Percentiles rank a stretch among this genome's conserved stretches.
These are phyloP conservation scores for Zaprionus gabonicus DNA, from an alignment of 1,140 invertebrate genomes.

Conservation along the genomic window DNA sequence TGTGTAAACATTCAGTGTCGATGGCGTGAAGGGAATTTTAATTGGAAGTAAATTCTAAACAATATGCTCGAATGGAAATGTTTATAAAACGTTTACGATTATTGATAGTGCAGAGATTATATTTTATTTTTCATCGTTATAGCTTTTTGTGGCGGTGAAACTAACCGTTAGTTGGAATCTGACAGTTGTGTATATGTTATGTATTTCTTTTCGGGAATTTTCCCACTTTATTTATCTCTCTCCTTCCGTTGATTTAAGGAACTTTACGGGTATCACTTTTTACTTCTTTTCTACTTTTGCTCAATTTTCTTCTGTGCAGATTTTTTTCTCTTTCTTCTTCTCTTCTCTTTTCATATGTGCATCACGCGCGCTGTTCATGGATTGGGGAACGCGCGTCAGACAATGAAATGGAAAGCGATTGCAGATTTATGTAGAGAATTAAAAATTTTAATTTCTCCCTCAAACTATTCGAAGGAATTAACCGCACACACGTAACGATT, in stretches of 20 bases:
- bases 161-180: conserved; percentile 62
- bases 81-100: conserved; percentile 38
- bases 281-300: conserved; percentile 34
- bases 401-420: conserved; percentile 57
- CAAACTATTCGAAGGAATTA: conserved; percentile 5
- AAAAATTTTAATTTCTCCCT: conserved; percentile 20
- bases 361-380: conserved; percentile 58
- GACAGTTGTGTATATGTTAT: conserved; percentile 21
- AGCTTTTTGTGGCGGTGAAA: conserved; percentile 14
- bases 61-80: conserved; percentile 40
- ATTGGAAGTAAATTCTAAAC: conserved; percentile 58
- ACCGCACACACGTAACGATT: conserved; percentile 29
- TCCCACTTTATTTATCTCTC: conserved; percentile 18
- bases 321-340: conserved; percentile 31
- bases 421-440: conserved; percentile 29
- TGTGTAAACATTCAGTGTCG: conserved; percentile 33
- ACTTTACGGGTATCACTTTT: conserved; percentile 55
- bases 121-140: conserved; percentile 3
- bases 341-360: conserved; percentile 60
- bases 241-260: conserved; percentile 56
- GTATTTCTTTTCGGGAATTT: conserved; percentile 3
- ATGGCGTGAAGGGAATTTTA: conserved; percentile 41
- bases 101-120: conserved; percentile 45
- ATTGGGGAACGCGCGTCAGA: conserved; percentile 59
- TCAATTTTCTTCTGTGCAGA: conserved; percentile 37